Base-by-base conservation (phyloP, 2,113 vertebrate genomes). In the Percopsis transmontana region DNA sequence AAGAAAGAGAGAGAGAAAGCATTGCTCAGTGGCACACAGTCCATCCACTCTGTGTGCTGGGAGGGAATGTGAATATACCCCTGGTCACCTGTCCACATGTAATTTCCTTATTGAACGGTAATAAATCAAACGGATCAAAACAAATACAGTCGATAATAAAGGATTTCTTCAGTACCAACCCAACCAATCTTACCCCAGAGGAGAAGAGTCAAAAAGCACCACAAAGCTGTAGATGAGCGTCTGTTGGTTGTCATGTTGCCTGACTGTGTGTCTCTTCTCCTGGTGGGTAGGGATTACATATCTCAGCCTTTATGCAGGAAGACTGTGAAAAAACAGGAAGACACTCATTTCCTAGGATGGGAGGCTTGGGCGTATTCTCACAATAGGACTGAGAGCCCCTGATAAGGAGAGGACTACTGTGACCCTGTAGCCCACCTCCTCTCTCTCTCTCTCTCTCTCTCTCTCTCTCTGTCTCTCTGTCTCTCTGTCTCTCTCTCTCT, bases 311-410 rank as follows among this genome's bases (percentile, higher is more conserved):
- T 77, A 62, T 62, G 76, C 85, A 91, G 88, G 91, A 92, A 91
- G 83, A 66, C 79, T 87, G 68, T 86, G 85, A 91, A 91, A 87
- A 78, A 92, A 92, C 91, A 92, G 92, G 91, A 93, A 91, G 84
- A 33, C 76, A 62, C 82, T 82, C 75, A 79, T 89, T 92, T 92
- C 91, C 91, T 87, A 83, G 79, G 83, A 89, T 88, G 90, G 91
- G 77, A 68, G 74, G 53, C 42, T 23, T 66, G 64, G 44, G 88
- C 70, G 87, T 78, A 84, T 82, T 90, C 78, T 74, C 76, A 79
- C 74, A 87, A 84, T 70, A 80, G 79, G 71, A 84, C 79, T 86
- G 76, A 76, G 69, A 81, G 74, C 61, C 74, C 77, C 69, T 84
- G 87, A 87, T 83, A 63, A 88, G 80, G 75, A 74, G 67, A 47